These are phyloP conservation scores for Teleogryllus oceanicus DNA, from an alignment of 2,888 invertebrate species.

Conservation along the genomic window DNA sequence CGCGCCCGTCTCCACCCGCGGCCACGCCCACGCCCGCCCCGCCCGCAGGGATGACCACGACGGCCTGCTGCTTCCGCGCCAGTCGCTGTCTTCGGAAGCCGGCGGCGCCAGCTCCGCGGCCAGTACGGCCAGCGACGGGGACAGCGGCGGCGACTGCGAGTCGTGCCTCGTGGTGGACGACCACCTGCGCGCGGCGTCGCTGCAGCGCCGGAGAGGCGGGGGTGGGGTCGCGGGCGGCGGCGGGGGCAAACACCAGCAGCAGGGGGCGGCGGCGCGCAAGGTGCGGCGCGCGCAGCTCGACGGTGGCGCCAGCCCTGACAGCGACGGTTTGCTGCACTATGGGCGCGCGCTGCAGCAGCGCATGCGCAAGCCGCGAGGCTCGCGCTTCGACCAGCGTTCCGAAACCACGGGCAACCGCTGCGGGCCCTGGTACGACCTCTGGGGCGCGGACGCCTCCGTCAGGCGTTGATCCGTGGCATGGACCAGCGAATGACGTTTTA, in stretches of 20 bases:
- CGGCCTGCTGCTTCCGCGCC: conserved; percentile 29
- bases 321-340: conserved; percentile 39
- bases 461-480: background rate
- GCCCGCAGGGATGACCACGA: conserved; percentile 31
- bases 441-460: conserved; percentile 71
- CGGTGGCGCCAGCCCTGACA: conserved; percentile 28
- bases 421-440: conserved; percentile 86
- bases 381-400: conserved; percentile 42
- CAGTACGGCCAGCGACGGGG: conserved; percentile 12
- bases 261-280: background rate
- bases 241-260: conserved; percentile 21
- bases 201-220: background rate
- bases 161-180: conserved; percentile 80
- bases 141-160: conserved; percentile 46
- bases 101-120: background rate
- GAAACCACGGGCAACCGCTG: conserved; percentile 53
- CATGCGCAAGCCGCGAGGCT: conserved; percentile 42
- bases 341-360: conserved; percentile 41
- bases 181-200: conserved; percentile 46
- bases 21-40: background rate
- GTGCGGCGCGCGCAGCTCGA: conserved; percentile 20
- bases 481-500: too few species aligned
- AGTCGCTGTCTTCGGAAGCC: background rate
- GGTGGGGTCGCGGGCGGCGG: conserved; percentile 28
- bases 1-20: background rate